These are phyloP conservation scores for Mus minutoides DNA, from an alignment of 2,797 vertebrate genomes.

Conservation along the genomic window DNA sequence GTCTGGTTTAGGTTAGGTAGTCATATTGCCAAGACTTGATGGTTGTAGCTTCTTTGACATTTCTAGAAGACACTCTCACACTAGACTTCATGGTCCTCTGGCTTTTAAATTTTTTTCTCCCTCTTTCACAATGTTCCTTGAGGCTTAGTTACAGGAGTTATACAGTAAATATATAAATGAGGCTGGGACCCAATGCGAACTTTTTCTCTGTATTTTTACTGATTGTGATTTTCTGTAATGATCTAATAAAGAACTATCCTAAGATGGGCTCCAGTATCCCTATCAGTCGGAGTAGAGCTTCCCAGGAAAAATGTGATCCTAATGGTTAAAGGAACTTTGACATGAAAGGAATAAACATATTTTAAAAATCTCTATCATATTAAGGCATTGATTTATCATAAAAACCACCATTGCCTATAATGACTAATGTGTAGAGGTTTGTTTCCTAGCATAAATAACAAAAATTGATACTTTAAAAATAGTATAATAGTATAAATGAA, in stretches of 20 bases:
- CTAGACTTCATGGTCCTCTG: background rate
- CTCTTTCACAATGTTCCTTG: background rate
- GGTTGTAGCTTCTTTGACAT: background rate
- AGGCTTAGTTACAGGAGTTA: background rate
- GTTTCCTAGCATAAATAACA: constrained; percentile 19
- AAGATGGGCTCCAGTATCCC: background rate
- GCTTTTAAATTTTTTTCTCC: no score
- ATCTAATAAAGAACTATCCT: background rate
- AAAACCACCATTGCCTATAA: background rate
- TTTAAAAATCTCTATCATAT: background rate
- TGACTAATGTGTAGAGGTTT: background rate
- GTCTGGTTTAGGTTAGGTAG: background rate
- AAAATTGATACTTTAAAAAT: constrained; percentile 1
- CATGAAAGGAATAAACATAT: background rate
- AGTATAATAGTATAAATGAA: no score
- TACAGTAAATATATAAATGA: background rate
- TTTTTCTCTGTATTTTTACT: background rate
- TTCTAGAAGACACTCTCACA: background rate
- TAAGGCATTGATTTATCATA: background rate
- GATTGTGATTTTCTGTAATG: background rate
- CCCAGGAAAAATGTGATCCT: background rate
- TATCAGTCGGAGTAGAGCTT: background rate
- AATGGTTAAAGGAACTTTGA: background rate
- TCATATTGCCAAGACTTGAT: background rate
- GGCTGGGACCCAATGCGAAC: rapidly evolving